Conservation (phyloP, 2,113 vertebrate species). For the Rhombomys opimus region DNA sequence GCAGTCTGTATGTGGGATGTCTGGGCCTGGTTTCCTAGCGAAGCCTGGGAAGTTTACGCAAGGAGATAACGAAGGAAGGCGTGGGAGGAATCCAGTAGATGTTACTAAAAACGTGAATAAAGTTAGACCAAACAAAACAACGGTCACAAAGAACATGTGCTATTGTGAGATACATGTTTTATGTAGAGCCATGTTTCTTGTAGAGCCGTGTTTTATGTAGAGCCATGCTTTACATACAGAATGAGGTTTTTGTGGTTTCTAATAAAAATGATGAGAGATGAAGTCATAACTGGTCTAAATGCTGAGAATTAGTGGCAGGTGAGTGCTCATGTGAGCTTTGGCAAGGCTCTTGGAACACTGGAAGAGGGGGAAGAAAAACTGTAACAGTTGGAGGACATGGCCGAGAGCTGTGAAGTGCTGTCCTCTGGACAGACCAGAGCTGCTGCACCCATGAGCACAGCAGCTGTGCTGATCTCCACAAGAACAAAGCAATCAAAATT, state of each 20-base stretch:
- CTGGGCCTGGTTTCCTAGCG: not conserved
- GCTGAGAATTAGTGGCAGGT: not conserved
- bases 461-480: too few relatives aligned
- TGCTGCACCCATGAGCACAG: too few relatives aligned
- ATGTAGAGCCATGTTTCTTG: not conserved
- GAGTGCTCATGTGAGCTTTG: not conserved
- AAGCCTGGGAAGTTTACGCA: not conserved
- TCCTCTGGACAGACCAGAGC: not conserved
- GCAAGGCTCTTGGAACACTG: not conserved
- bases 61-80: not conserved
- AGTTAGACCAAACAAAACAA: not conserved
- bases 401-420: not conserved
- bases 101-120: constrained; percentile 13
- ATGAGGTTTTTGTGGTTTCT: not conserved
- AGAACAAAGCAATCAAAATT: not conserved
- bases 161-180: constrained; percentile 2
- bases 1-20: not conserved
- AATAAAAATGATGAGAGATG: constrained; percentile 22
- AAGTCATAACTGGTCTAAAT: not conserved
- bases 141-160: not conserved
- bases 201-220: not conserved
- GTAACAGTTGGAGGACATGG: not conserved
- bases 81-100: not conserved
- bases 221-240: not conserved
- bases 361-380: too few relatives aligned